phyloP scores from a whole-genome alignment of 1,140 invertebrate species.

The Meteorus sp. region DNA sequence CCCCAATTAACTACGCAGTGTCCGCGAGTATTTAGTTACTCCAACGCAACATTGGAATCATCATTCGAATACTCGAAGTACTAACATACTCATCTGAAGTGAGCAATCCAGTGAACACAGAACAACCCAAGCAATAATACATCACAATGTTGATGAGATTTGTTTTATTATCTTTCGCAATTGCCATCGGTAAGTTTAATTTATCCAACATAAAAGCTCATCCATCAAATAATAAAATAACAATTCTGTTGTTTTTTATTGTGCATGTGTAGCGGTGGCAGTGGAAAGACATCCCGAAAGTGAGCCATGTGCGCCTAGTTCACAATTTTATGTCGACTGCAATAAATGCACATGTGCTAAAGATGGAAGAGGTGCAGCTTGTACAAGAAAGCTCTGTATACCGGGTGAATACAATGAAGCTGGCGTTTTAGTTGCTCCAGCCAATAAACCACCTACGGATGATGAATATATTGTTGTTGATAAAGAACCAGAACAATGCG shows the following conservation, averaged over 20 bases:
- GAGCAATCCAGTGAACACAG: neutral
- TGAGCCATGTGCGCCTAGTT: neutral
- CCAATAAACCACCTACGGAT: neutral
- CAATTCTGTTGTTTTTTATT: too few relatives aligned
- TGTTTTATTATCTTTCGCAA: neutral
- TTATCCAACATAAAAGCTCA: neutral
- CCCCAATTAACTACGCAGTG: too few relatives aligned
- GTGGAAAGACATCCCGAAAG: neutral
- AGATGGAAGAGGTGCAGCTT: constrained; percentile 2
- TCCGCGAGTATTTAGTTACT: too few relatives aligned
- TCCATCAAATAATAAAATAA: neutral
- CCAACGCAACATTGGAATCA: too few relatives aligned
- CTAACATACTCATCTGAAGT: neutral
- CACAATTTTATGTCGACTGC: constrained; percentile 11
- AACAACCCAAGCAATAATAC: too few relatives aligned
- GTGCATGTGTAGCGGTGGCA: neutral
- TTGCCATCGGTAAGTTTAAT: neutral
- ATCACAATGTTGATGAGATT: neutral
- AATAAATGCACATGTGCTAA: constrained; percentile 6
- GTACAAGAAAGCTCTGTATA: constrained; percentile 14
- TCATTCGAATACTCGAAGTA: too few relatives aligned
- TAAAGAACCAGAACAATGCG: neutral
- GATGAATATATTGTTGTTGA: constrained; percentile 12
- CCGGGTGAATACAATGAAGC: constrained; percentile 11
- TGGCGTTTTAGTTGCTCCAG: neutral